Evolutionary conservation across 2,888 invertebrate species (phyloP), one percentile per base, ranked within the genome.

Genomic region (Philereme vetulata): DNA sequence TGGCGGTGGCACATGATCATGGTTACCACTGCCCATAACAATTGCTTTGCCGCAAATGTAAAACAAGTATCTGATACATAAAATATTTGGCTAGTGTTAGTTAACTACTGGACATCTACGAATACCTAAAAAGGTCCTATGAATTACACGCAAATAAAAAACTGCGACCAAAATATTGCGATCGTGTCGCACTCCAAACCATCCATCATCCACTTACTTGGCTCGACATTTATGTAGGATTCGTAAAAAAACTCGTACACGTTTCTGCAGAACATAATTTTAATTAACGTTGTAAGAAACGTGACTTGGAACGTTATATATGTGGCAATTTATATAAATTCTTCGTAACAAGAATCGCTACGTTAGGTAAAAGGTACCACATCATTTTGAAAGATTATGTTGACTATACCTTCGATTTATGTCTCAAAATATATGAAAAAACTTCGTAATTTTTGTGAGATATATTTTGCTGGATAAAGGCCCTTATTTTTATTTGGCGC

Each of bases 191-290:
- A 38, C 21, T 38, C 6, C 34, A 34, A 21, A 21, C 10, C 38
- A 52, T 53, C 36, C 45, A 53, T 53, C 45, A 53, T 46, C 45
- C 45, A 36, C 38, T 52, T 38, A 32, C 10, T 40, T 48, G 11
- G 34, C 32, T 38, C 34, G 5, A 21, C 36, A 36, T 35, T 36
- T 10, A 35, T 51, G 32, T 43, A 57, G n/a, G 43, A 52, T 48
- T 36, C 45, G 35, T 51, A 52, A 51, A 57, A 48, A 33, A 56
- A 7, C 7, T 9, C 34, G 33, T 7, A 35, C 56, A 44, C 42
- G 40, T 49, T 61, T 45, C 49, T 32, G 52, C 36, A 44, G 21
- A 52, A 48, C 52, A 56, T 56, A 56, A 56, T 53, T 56, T 53
- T 50, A 49, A 56, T 61, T 50, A 52, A 46, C 48, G 21, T 52